Conservation (phyloP, 1,140 invertebrate species). For the Paramacrobiotus metropolitanus region DNA sequence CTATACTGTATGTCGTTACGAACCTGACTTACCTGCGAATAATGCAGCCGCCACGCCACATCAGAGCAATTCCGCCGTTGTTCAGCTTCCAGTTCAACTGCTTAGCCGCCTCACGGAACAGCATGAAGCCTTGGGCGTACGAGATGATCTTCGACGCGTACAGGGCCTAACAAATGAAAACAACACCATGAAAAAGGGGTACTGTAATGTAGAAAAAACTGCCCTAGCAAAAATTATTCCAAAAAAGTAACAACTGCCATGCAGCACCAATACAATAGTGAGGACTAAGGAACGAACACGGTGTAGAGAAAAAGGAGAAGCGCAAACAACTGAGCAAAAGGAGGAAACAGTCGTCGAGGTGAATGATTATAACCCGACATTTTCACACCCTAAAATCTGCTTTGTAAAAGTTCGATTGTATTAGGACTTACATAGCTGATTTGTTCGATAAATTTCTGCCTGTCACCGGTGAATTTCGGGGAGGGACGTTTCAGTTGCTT, state of each 20-base stretch:
- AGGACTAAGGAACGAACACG: too few relatives aligned
- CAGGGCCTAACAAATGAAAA: conserved; percentile 38
- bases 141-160: conserved; percentile 97
- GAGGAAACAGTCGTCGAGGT: too few relatives aligned
- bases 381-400: too few relatives aligned
- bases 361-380: too few relatives aligned
- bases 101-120: conserved; percentile 74
- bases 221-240: too few relatives aligned
- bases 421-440: conserved; percentile 39
- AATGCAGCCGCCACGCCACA: conserved; percentile 99
- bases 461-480: conserved; percentile 36
- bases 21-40: conserved; percentile 46
- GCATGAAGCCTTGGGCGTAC: conserved; percentile 98
- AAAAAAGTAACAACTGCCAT: too few relatives aligned
- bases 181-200: too few relatives aligned
- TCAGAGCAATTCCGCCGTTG: conserved; percentile 88
- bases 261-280: too few relatives aligned
- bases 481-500: conserved; percentile 44
- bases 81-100: conserved; percentile 82
- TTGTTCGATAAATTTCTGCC: conserved; percentile 50
- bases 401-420: too few relatives aligned
- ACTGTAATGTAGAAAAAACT: too few relatives aligned
- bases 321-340: too few relatives aligned
- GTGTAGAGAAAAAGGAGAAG: too few relatives aligned
- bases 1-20: neutral